Base-by-base conservation (phyloP, 2,888 invertebrate species). In the Tortrix viridana region DNA sequence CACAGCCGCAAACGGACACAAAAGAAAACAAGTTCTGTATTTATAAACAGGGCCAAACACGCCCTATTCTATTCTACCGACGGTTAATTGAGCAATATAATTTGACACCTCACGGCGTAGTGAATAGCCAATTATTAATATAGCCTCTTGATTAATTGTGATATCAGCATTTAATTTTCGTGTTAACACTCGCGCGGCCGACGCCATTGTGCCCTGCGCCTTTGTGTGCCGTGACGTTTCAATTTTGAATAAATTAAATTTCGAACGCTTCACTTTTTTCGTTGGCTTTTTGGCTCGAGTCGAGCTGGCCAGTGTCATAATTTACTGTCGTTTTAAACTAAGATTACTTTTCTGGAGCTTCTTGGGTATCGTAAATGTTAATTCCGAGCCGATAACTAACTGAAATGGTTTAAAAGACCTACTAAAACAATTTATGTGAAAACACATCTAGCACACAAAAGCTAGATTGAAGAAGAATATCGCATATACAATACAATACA, bases 241-340 rank as follows among this genome's bases (percentile, higher is more conserved):
- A 92, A 92, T 92, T 91, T 90, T 89, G 91, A 90, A 91, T 91
- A 92, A 92, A 91, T 92, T 92, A 92, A 91, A 92, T 92, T 91
- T 92, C 89, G 87, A 91, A 91, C 90, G 91, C 89, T 89, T 88
- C 86, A 84, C 88, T 91, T 91, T 88, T 90, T 88, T 78, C 78
- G 62, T 80, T 73, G 56, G 57, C 77, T 81, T 86, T 87, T 85
- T 81, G 79, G 79, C 70, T 72, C 82, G 79, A 77, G 75, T 75
- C 84, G 87, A 87, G 81, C 85, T 82, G 81, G 85, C 81, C 85
- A 84, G 85, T 85, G 78, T 83, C 86, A 85, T 88, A 86, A 89
- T 88, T 89, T 89, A 89, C 88, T 85, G 84, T 81, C 84, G 81
- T 81, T 85, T 82, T 82, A 77, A 84, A 84, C 79, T 72, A 74